Base-by-base conservation (phyloP, 2,113 vertebrate species). In the Cranoglanis bouderius region DNA sequence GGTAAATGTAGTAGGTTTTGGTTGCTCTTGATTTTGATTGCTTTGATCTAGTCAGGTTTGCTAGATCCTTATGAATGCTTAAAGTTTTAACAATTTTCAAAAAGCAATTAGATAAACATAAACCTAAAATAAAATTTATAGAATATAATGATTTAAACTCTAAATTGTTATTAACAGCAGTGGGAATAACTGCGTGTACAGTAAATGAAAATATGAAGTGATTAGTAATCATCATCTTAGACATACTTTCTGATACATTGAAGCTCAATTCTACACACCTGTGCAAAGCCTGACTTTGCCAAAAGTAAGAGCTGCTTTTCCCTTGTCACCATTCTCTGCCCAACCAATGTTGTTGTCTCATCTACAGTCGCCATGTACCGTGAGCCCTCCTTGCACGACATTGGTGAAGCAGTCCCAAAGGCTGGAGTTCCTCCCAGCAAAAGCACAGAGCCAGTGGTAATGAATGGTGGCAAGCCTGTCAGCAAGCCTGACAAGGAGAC, bases 391-490 rank as follows among this genome's bases (percentile, higher is more conserved):
- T 95, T 99, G 95, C 98, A 99, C 91, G 98, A 99, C 78, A 97
- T 99, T 80, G 98, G 98, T 89, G 98, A 98, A 96, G 97, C 97
- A 74, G 97, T 96, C 94, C 96, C 97, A 92, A 99, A 99, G 92
- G 94, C 97, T 87, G 97, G 96, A 90, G 96, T 96, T 91, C 97
- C 97, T 82, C 97, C 98, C 82, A 97, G 96, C 94, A 99, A 99
- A 97, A 99, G 97, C 96, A 98, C 98, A 96, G 97, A 97, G 72
- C 97, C 97, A 65, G 97, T 98, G 94, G 97, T 98, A 94, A 98
- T 99, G 97, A 99, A 99, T 88, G 98, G 98, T 0, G 98, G 98
- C 88, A 99, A 99, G 96, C 98, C 97, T 93, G 96, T 98, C 93
- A 98, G 93, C 96, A 99, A 98, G 95, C 94, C 95, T 4, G 92